These are phyloP conservation scores for Rhinophrynus dorsalis DNA, from an alignment of 2,797 vertebrate species.

Conservation along the genomic window DNA sequence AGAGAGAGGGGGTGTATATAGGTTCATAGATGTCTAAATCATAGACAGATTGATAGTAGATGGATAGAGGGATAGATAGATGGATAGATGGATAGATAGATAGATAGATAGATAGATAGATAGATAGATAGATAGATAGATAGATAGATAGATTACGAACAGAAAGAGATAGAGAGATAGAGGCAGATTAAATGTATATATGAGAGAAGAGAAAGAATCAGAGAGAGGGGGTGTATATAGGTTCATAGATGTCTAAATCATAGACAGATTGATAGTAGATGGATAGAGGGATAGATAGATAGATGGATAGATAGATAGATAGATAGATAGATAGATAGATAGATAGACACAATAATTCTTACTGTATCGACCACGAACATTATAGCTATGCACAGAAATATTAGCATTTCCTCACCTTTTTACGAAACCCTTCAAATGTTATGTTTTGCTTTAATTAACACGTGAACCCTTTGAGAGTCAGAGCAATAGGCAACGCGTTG, in stretches of 20 bases:
- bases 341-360: too few species aligned
- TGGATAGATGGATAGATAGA: background rate
- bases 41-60: background rate
- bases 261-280: background rate
- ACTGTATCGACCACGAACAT: too few species aligned
- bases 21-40: background rate
- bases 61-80: background rate
- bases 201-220: background rate
- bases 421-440: too few species aligned
- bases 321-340: too few species aligned
- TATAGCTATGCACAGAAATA: too few species aligned
- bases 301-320: too few species aligned
- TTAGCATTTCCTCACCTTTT: too few species aligned
- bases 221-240: background rate
- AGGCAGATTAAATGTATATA: background rate
- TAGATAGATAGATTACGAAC: background rate
- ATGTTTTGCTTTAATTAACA: too few species aligned
- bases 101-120: background rate
- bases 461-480: too few species aligned
- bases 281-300: too few species aligned
- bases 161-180: background rate
- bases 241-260: too few species aligned
- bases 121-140: constrained; percentile 1
- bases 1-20: background rate
- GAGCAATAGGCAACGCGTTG: too few species aligned